These are phyloP conservation scores for Hippopotamus amphibius DNA, from an alignment of 2,113 vertebrate species.

Conservation along the genomic window DNA sequence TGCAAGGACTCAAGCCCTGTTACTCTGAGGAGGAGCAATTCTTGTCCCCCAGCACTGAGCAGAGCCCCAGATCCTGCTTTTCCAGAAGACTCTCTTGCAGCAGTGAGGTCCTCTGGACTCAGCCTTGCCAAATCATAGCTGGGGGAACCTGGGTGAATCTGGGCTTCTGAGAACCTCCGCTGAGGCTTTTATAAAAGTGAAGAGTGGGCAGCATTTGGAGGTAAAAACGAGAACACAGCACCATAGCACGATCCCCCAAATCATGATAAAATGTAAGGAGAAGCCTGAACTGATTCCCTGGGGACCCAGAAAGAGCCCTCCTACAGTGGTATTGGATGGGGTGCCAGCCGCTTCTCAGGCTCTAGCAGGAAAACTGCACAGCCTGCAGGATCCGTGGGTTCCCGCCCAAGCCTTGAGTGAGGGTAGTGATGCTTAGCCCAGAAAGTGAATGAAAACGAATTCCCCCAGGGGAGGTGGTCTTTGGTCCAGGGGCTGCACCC, in stretches of 20 bases:
- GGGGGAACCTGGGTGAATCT: background rate
- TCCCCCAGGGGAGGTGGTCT: background rate
- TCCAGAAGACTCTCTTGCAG: background rate
- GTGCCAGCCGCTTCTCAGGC: background rate
- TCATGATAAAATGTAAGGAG: background rate
- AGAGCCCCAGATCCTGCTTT: background rate
- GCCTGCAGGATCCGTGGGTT: background rate
- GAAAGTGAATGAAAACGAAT: fast-evolving
- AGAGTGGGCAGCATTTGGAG: background rate
- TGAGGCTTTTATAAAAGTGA: background rate
- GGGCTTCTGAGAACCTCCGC: too few relatives aligned
- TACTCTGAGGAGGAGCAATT: background rate
- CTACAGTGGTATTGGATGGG: too few relatives aligned
- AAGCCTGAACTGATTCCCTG: fast-evolving
- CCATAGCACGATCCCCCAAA: fast-evolving
- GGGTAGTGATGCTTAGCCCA: background rate
- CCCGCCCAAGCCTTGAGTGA: background rate
- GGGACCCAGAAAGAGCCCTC: background rate
- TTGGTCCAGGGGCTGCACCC: background rate
- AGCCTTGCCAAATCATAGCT: background rate
- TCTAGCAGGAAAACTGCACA: fast-evolving
- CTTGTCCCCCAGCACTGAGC: background rate
- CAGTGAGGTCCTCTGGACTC: background rate
- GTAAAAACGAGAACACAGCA: background rate
- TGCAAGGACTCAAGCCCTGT: background rate